Base-by-base conservation (phyloP, 2,888 invertebrate species). In the Ornithoptera priamus region DNA sequence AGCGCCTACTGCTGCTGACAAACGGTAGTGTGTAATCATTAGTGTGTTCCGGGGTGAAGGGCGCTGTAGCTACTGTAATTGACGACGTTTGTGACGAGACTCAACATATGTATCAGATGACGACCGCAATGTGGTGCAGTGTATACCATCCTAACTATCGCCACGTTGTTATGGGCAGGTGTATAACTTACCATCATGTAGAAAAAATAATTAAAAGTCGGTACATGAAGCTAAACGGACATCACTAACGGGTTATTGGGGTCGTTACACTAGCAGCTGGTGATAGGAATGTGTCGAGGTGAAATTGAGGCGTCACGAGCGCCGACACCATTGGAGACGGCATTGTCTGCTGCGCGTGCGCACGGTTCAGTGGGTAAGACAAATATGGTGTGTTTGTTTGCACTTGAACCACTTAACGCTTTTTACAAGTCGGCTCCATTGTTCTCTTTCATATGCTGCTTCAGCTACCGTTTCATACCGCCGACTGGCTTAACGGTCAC, bases 281-380 rank as follows among this genome's bases (percentile, higher is more conserved):
- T 69, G 76, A 77, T 78, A 78, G 80, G 80, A 77, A 75, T 75
- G 74, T 59, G 75, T 68, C 75, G 77, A 75, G 76, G 81, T 81
- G 82, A 83, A 82, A 82, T 78, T 78, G 74, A 77, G 74, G 70
- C 75, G 75, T 71, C 75, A 74, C 73, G 72, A 74, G 63, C 72
- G 68, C 71, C 65, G 70, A 64, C 71, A 75, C 68, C 74, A 75
- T 75, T 74, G 67, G 68, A 71, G 73, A 69, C 67, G 6, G 20
- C 57, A 68, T 68, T 68, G 69, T 65, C 60, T 65, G 53, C 36
- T 20, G 22, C 57, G 24, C 39, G 18, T 65, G 53, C 30, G 39
- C 36, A 39, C 42, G 65, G 66, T 72, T 71, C 68, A 71, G 39
- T 69, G 61, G 69, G 65, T 69, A 22, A 69, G 7, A 56, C 62